Evolutionary conservation across 2,888 invertebrate genomes (phyloP).

Genomic region (Plebejus melissa): DNA sequence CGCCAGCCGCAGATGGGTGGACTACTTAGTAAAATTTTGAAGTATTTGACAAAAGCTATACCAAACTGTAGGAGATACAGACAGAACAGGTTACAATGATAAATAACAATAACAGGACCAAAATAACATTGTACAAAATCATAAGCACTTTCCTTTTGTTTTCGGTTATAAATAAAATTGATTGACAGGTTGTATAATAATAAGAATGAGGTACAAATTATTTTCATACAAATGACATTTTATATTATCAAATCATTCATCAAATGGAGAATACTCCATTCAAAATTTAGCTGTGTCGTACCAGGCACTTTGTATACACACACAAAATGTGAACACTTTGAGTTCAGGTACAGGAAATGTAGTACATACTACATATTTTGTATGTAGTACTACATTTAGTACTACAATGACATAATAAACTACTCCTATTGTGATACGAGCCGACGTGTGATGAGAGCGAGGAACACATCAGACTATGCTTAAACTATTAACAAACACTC

Average conservation of each 20-base stretch:
- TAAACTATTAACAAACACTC: constrained; percentile 31
- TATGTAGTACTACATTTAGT: not conserved
- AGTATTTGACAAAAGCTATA: no score
- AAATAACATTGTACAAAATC: not conserved
- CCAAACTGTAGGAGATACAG: no score
- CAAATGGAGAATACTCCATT: no score
- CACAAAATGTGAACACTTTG: not conserved
- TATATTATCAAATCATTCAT: no score
- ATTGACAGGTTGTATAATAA: not conserved
- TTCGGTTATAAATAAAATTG: not conserved
- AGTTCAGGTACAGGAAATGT: not conserved
- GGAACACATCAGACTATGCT: not conserved
- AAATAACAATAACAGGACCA: no score
- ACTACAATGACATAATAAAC: not conserved
- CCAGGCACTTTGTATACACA: not conserved
- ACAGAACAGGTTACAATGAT: no score
- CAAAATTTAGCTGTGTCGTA: not conserved
- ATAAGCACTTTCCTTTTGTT: not conserved
- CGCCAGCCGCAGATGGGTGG: no score
- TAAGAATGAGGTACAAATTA: no score
- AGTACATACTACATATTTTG: no score
- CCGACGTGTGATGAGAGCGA: constrained; percentile 9
- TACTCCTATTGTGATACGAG: not conserved
- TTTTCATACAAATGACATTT: no score
- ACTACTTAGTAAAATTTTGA: no score